Conservation (phyloP, 2,797 vertebrate genomes). For the Saguinus oedipus region DNA sequence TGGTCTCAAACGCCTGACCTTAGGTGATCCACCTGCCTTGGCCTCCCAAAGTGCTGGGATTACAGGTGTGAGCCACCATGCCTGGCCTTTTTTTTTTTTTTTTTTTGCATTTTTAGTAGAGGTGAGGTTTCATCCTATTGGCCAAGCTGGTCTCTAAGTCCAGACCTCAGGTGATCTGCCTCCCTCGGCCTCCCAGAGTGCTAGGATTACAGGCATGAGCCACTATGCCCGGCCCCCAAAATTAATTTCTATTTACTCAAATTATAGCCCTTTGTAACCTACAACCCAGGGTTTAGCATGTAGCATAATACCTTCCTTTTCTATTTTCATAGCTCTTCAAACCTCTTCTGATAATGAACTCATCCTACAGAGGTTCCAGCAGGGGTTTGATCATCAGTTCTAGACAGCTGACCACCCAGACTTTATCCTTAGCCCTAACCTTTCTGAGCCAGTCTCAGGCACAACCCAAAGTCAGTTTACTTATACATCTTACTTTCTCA, state of each 20-base stretch:
- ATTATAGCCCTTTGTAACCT: background rate
- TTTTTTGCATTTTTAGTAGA: no score
- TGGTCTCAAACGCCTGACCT: no score
- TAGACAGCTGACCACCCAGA: background rate
- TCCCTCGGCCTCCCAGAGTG: no score
- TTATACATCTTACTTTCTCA: background rate
- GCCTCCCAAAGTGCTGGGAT: no score
- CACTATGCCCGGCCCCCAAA: background rate
- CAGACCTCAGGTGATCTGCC: no score
- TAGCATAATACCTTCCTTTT: background rate
- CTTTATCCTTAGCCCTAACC: background rate
- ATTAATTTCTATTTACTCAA: slow-evolving; percentile 29
- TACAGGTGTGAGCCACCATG: no score
- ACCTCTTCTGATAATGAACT: slow-evolving; percentile 18
- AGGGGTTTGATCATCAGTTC: background rate
- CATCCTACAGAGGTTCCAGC: background rate
- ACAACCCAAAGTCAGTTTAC: background rate
- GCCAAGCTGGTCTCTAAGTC: no score
- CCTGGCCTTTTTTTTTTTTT: no score
- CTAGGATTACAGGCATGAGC: no score
- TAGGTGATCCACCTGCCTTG: no score
- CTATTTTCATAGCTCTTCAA: slow-evolving; percentile 3
- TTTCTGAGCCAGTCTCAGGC: background rate
- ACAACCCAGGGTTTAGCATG: background rate
- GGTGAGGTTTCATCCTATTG: no score